Evolutionary conservation across 2,113 vertebrate genomes (phyloP).

Genomic region (Heterotis niloticus): DNA sequence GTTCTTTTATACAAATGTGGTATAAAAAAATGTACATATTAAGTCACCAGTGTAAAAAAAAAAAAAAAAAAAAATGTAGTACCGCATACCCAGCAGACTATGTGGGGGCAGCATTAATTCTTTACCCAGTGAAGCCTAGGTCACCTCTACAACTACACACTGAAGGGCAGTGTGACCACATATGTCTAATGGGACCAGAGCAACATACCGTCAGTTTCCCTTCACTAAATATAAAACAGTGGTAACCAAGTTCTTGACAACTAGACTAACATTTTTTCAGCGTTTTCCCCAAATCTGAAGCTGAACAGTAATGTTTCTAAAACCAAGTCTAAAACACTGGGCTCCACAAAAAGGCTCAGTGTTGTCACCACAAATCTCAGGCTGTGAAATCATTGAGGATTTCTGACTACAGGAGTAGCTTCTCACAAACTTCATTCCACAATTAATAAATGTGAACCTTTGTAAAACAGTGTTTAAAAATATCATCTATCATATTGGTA

Average conservation of each 20-base stretch:
- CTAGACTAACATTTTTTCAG: neutral
- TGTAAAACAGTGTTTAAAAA: neutral
- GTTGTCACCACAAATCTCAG: neutral
- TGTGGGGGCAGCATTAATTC: conserved; percentile 52
- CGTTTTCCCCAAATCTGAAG: neutral
- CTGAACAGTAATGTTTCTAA: neutral
- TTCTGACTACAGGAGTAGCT: neutral
- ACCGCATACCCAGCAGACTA: conserved; percentile 67
- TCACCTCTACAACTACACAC: neutral
- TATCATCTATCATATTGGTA: neutral
- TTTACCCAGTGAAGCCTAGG: conserved; percentile 52
- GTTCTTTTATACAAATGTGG: conserved; percentile 77
- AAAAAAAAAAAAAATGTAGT: conserved; percentile 69
- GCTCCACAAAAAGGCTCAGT: neutral
- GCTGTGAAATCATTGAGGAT: neutral
- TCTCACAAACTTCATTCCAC: conserved; percentile 8
- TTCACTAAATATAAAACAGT: conserved; percentile 9
- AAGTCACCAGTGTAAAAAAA: conserved; percentile 78
- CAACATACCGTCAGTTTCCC: neutral
- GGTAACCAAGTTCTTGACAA: neutral
- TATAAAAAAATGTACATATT: conserved; percentile 67
- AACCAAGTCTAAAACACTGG: neutral
- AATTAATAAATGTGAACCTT: neutral
- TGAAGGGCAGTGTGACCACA: neutral
- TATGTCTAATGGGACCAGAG: neutral